Base-by-base conservation (phyloP, 2,888 invertebrate genomes). In the Copidosoma aretas region DNA sequence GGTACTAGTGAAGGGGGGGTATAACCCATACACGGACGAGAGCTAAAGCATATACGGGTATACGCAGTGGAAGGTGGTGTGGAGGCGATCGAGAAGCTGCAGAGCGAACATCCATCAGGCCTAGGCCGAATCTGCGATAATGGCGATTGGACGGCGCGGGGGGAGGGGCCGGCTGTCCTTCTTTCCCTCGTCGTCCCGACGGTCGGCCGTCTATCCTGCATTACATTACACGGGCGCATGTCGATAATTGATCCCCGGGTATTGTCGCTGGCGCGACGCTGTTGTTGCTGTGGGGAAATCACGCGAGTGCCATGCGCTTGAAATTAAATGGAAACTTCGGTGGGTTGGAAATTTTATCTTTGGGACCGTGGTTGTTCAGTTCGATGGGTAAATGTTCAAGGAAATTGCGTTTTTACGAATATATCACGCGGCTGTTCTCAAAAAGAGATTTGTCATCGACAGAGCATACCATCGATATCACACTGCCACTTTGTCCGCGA, bases 121-220 rank as follows among this genome's bases (percentile, higher is more conserved):
- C 66, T 56, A 64, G 64, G 54, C 46, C 67, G 64, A 71, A 69
- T 71, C 69, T 71, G 67, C 69, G 64, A 69, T 69, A 71, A 69
- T 61, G 67, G 56, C 69, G 68, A 66, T 71, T 71, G 68, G 64
- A 53, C 60, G 71, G 60, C 32, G 32, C 52, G 67, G 61, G 46
- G 65, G 19, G 56, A 56, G 32, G 17, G 59, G 49, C 52, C 24
- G 41, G 12, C 51, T 22, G 43, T 8, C 54, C 32, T 32, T 32
- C 32, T 32, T 32, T 32, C 32, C 8, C 32, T 32, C 17, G 41
- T 41, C 61, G 54, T 21, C n/a, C n/a, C n/a, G n/a, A n/a, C n/a
- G n/a, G n/a, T n/a, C n/a, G n/a, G n/a, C n/a, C n/a, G n/a, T n/a
- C n/a, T n/a, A n/a, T n/a, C n/a, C 43, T 43, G 67, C 39, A 65